A percentile compares a stretch with the other conserved stretches of the same genome.
phyloP scores from a whole-genome alignment of 2,888 invertebrate genomes.

The Mythimna vitellina region DNA sequence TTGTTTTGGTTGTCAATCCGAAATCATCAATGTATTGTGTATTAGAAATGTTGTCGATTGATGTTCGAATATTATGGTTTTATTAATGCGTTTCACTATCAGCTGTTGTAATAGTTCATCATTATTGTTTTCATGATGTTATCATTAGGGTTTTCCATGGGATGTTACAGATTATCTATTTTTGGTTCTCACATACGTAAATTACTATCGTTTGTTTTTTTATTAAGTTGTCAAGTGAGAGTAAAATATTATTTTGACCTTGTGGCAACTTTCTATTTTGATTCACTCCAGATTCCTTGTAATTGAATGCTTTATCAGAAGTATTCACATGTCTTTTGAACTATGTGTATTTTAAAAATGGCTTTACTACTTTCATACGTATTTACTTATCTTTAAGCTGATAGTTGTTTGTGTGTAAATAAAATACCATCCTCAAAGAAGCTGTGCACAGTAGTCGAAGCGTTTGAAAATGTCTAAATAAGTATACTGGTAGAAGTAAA shows the following conservation, averaged over 20 bases:
- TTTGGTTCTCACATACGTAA: slow-evolving; percentile 26
- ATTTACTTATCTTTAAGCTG: slow-evolving; percentile 29
- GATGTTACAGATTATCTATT: slow-evolving; percentile 53
- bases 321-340: slow-evolving; percentile 41
- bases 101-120: slow-evolving; percentile 67
- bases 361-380: slow-evolving; percentile 41
- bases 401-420: slow-evolving; percentile 25
- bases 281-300: slow-evolving; percentile 17
- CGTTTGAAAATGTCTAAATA: slow-evolving; percentile 19
- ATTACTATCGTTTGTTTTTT: slow-evolving; percentile 16
- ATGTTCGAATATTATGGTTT: slow-evolving; percentile 49
- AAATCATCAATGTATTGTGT: slow-evolving; percentile 52
- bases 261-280: slow-evolving; percentile 50
- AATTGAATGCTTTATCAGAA: slow-evolving; percentile 37
- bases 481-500: slow-evolving; percentile 6
- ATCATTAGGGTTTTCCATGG: slow-evolving; percentile 62
- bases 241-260: slow-evolving; percentile 30
- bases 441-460: neutral
- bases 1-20: slow-evolving; percentile 15
- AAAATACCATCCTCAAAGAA: slow-evolving; percentile 28
- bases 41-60: slow-evolving; percentile 16
- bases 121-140: slow-evolving; percentile 68
- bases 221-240: slow-evolving; percentile 4
- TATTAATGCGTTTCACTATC: slow-evolving; percentile 70
- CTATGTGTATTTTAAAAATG: slow-evolving; percentile 17